Percentiles rank a stretch among this genome's conserved stretches.
Conservation (phyloP, 2,888 invertebrate genomes). For the Papilio gigon region DNA sequence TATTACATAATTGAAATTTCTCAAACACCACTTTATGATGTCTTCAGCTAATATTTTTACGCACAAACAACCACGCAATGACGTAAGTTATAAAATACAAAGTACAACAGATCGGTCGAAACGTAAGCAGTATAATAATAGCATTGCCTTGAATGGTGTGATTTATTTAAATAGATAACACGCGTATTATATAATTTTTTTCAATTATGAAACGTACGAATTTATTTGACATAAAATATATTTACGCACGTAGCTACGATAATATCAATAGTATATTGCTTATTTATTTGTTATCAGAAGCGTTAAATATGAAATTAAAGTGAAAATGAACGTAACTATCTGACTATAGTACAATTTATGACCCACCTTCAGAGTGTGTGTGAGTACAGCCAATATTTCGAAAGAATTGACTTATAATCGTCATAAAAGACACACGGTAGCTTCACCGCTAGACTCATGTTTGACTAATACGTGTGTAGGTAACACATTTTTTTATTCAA, state of each 20-base stretch:
- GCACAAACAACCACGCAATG: slow-evolving; percentile 9
- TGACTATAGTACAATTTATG: background rate
- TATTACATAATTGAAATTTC: no score
- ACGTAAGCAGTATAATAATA: slow-evolving; percentile 15
- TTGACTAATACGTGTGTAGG: background rate
- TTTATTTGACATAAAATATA: background rate
- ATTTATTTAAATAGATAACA: slow-evolving; percentile 17
- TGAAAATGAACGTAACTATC: slow-evolving; percentile 17
- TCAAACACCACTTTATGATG: no score
- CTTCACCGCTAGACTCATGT: background rate
- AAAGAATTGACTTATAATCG: background rate
- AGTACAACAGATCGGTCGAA: background rate
- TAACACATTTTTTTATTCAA: no score
- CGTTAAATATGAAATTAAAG: background rate
- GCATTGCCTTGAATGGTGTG: slow-evolving; percentile 11
- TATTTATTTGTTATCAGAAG: background rate
- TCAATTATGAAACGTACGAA: slow-evolving; percentile 7
- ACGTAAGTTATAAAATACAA: slow-evolving; percentile 14
- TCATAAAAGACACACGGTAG: background rate
- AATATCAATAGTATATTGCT: background rate
- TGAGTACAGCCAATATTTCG: background rate
- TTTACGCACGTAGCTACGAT: background rate
- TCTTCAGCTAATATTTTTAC: background rate
- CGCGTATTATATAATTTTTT: slow-evolving; percentile 7
- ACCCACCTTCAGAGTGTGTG: background rate